These are phyloP conservation scores for Hephaestus fuliginosus DNA, from an alignment of 2,797 vertebrate genomes.

Conservation along the genomic window DNA sequence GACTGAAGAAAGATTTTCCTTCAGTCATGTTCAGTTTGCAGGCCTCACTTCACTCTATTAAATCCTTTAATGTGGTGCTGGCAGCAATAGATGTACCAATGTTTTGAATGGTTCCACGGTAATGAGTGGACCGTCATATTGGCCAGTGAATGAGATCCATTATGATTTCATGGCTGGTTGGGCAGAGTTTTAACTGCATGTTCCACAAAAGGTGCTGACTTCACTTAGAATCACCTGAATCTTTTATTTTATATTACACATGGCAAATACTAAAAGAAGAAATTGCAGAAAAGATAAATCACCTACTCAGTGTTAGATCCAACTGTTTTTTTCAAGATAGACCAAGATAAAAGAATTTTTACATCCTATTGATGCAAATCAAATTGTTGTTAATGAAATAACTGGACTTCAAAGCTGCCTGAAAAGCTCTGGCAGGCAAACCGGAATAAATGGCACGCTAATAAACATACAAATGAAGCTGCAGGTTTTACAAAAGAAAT, in stretches of 20 bases:
- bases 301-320: not conserved
- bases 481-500: constrained; percentile 5
- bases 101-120: constrained; percentile 64
- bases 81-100: constrained; percentile 59
- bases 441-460: not conserved
- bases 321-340: not conserved
- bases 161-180: constrained; percentile 83
- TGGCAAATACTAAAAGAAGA: constrained; percentile 51
- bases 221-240: constrained; percentile 73
- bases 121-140: constrained; percentile 66
- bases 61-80: constrained; percentile 61
- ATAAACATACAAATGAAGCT: constrained; percentile 2
- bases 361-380: constrained; percentile 6
- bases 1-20: constrained; percentile 19
- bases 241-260: constrained; percentile 39
- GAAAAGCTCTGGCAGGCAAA: not conserved
- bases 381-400: constrained; percentile 1
- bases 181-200: constrained; percentile 58
- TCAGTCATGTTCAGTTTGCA: constrained; percentile 47
- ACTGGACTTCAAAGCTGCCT: not conserved
- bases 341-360: not conserved
- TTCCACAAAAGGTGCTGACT: constrained; percentile 70
- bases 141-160: constrained; percentile 77
- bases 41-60: constrained; percentile 64
- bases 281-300: constrained; percentile 43